A percentile compares a stretch with the other conserved stretches of the same genome.
Evolutionary conservation across 2,888 invertebrate genomes (phyloP).

Genomic region (Plebejus argus): DNA sequence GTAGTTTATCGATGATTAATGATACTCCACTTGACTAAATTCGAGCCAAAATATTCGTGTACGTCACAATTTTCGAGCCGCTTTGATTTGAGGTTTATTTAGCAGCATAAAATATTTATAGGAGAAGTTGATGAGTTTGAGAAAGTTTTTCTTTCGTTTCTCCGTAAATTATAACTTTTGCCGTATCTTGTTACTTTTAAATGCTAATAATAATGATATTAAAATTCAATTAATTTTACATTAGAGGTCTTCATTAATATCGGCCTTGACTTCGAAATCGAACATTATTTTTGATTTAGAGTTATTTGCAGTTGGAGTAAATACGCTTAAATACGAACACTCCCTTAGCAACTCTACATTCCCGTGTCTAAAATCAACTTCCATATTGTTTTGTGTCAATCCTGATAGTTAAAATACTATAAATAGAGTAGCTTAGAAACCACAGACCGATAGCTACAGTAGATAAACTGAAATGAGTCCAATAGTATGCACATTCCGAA

Average conservation of each 20-base stretch:
- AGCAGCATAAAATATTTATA: not conserved
- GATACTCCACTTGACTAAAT: conserved; percentile 20
- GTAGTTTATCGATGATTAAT: conserved; percentile 25
- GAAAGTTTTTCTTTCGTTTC: not conserved
- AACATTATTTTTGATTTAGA: not conserved
- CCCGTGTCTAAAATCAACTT: not conserved
- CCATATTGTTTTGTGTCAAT: not conserved
- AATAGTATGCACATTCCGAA: not conserved
- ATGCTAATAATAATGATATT: not conserved
- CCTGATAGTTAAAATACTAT: not conserved
- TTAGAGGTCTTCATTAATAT: not conserved
- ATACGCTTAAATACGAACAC: not conserved
- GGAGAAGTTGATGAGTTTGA: not conserved
- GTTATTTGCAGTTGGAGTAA: not conserved
- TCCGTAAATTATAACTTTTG: not conserved
- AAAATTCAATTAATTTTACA: conserved; percentile 14
- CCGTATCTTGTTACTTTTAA: not conserved
- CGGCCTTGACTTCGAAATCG: not conserved
- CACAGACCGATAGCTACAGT: not conserved
- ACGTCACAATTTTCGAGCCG: not conserved
- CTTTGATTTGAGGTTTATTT: not conserved
- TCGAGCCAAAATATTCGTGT: conserved; percentile 19
- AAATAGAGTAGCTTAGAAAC: not conserved
- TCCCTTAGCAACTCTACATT: not conserved
- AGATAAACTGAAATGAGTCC: not conserved